These are phyloP conservation scores for Semnornis frantzii DNA, from an alignment of 2,113 vertebrate genomes.

Conservation along the genomic window DNA sequence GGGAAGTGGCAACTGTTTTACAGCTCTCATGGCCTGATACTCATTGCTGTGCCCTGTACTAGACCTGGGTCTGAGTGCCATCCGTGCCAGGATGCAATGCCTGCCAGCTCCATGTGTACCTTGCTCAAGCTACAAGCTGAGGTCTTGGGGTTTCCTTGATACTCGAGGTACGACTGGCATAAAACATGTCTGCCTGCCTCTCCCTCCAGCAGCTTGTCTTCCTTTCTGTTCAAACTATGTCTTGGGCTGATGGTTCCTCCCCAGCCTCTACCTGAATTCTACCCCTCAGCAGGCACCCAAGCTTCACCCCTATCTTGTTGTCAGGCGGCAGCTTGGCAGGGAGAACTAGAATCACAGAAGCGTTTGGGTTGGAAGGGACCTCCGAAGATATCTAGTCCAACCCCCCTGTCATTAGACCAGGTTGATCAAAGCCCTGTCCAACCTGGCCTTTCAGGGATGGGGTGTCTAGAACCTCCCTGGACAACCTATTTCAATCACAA, in stretches of 20 bases:
- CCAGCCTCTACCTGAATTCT: too few relatives aligned
- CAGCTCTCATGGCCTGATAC: not conserved
- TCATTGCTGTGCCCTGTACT: not conserved
- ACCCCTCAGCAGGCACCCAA: too few relatives aligned
- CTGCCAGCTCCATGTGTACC: accelerated
- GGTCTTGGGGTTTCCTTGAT: not conserved
- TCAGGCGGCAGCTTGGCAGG: not conserved
- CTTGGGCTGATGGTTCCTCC: not conserved
- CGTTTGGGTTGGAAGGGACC: too few relatives aligned
- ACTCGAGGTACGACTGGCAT: not conserved
- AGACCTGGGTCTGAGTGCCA: not conserved
- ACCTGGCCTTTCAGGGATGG: too few relatives aligned
- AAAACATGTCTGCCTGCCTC: not conserved
- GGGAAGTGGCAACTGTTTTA: conserved; percentile 56
- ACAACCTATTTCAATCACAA: not conserved
- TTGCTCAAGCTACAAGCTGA: not conserved
- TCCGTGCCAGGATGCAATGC: not conserved
- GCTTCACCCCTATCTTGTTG: not conserved
- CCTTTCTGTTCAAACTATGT: not conserved
- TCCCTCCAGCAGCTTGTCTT: not conserved
- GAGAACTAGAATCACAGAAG: not conserved
- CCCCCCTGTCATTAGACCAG: accelerated
- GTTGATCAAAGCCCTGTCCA: not conserved
- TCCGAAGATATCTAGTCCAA: not conserved
- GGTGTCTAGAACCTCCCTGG: too few relatives aligned